phyloP scores from a whole-genome alignment of 2,797 vertebrate genomes.

The Gambelia wislizenii region DNA sequence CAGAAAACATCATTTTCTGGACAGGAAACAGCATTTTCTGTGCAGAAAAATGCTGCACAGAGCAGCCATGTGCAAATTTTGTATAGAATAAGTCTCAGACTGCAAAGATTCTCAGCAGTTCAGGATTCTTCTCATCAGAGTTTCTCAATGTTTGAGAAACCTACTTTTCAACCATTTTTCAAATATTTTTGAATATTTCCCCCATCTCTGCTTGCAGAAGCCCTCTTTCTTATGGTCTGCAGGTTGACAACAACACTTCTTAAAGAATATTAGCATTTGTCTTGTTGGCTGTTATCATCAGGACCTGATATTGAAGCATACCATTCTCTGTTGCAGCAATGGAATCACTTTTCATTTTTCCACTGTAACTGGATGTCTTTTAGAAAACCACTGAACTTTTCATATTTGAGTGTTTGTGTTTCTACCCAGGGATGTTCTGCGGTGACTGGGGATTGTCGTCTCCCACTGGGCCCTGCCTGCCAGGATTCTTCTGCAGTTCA shows the following conservation, averaged over 20 bases:
- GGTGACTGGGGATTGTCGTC: constrained; percentile 86
- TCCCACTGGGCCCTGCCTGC: constrained; percentile 85
- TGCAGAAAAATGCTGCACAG: too few relatives aligned
- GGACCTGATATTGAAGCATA: neutral
- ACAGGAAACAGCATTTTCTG: too few relatives aligned
- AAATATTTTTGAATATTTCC: too few relatives aligned
- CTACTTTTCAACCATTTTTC: too few relatives aligned
- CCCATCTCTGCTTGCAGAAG: too few relatives aligned
- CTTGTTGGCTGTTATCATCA: neutral
- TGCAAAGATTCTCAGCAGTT: too few relatives aligned
- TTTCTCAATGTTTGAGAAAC: too few relatives aligned
- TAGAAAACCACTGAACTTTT: neutral
- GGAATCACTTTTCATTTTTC: neutral
- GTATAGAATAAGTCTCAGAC: too few relatives aligned
- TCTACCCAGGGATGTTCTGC: constrained; percentile 84
- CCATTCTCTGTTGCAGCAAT: neutral
- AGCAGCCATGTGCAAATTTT: too few relatives aligned
- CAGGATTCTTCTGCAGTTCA: constrained; percentile 87
- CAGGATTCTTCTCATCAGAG: too few relatives aligned
- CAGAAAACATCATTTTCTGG: too few relatives aligned
- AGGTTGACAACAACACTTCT: neutral
- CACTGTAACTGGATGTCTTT: rapidly evolving
- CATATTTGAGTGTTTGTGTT: neutral
- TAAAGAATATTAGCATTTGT: neutral
- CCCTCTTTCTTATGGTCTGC: neutral